A percentile compares a stretch with the other conserved stretches of the same genome.
phyloP scores from a whole-genome alignment of 2,888 invertebrate genomes.

The Schrankia costaestrigalis region DNA sequence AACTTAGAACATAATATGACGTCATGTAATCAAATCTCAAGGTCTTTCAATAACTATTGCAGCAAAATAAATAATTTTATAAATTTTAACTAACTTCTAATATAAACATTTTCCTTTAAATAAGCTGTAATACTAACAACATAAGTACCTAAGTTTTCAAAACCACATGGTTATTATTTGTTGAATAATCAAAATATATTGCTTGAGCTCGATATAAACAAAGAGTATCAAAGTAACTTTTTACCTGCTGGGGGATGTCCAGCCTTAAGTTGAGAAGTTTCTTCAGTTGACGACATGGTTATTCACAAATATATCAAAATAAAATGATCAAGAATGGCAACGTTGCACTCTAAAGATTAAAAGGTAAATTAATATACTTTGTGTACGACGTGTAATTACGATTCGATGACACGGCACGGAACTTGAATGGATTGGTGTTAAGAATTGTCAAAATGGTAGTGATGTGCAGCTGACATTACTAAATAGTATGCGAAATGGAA shows the following conservation, averaged over 20 bases:
- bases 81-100: no score
- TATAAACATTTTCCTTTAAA: no score
- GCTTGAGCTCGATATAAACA: constrained; percentile 14
- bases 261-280: constrained; percentile 87
- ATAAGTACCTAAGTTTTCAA: no score
- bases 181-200: no score
- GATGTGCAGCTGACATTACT: constrained; percentile 4
- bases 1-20: constrained; percentile 19
- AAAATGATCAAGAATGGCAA: constrained; percentile 27
- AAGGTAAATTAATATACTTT: constrained; percentile 14
- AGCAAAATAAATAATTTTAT: neutral
- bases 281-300: constrained; percentile 71
- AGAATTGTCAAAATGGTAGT: constrained; percentile 29
- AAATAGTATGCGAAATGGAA: no score
- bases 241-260: constrained; percentile 96
- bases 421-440: constrained; percentile 10
- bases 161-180: no score
- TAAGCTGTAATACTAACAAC: no score
- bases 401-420: constrained; percentile 32
- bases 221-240: constrained; percentile 31
- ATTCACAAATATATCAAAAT: constrained; percentile 11
- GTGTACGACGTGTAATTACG: constrained; percentile 56
- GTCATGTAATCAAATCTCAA: constrained; percentile 25
- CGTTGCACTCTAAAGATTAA: constrained; percentile 25
- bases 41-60: constrained; percentile 5